Conservation (phyloP, 2,888 invertebrate species). For the Caenorhabditis sp. region DNA sequence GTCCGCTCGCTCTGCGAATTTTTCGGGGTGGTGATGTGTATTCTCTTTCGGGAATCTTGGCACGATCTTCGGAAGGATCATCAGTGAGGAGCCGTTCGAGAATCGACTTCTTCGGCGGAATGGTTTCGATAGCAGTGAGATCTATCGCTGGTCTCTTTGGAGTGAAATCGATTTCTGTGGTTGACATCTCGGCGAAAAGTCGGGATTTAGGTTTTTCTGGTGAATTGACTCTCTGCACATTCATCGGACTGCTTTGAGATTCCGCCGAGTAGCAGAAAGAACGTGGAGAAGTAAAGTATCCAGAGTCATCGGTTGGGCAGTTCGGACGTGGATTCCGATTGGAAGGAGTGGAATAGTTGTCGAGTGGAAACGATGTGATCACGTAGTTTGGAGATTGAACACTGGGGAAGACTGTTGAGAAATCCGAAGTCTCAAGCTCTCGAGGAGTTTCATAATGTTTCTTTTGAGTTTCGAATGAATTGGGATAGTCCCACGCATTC, state of each 20-base stretch:
- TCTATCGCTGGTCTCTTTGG: not conserved
- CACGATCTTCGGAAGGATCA: not conserved
- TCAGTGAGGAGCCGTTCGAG: conserved; percentile 2
- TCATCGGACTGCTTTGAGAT: not conserved
- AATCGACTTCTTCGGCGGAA: not conserved
- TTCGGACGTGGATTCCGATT: not conserved
- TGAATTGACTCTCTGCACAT: not conserved
- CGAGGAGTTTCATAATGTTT: too few relatives aligned
- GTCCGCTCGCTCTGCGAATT: not conserved
- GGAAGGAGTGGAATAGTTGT: not conserved
- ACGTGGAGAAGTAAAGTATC: not conserved
- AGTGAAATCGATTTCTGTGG: too few relatives aligned
- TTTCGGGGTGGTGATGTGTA: not conserved
- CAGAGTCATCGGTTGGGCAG: not conserved
- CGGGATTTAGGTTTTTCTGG: too few relatives aligned
- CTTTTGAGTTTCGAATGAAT: too few relatives aligned
- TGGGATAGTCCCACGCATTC: too few relatives aligned
- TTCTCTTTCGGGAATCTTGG: too few relatives aligned
- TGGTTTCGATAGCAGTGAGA: not conserved
- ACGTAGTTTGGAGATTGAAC: not conserved
- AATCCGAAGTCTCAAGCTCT: too few relatives aligned
- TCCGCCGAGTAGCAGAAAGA: not conserved
- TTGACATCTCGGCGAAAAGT: too few relatives aligned
- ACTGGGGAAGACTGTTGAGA: too few relatives aligned
- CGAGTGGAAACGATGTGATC: not conserved